Base-by-base conservation (phyloP, 2,797 vertebrate genomes). In the Myripristis murdjan region DNA sequence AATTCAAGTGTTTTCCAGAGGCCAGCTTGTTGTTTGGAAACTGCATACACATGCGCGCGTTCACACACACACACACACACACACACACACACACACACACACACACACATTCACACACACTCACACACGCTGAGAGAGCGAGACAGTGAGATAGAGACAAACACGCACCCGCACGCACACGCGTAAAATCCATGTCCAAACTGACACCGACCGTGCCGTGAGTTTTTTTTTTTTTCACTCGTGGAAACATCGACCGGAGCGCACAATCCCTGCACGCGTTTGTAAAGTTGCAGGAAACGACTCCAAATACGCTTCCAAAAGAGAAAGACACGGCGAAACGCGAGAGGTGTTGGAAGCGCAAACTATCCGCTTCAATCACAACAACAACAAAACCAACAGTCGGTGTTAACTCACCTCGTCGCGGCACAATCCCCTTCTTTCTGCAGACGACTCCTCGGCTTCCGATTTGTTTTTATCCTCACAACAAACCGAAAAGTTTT, bases 401-500 rank as follows among this genome's bases (percentile, higher is more conserved):
- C 57, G 6, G 72, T 61, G 63, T 71, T 77, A 85, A n/a, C 90
- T 89, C 85, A 91, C 90, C 70, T 85, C 85, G 75, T 65, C 44
- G 78, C 47, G 74, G 73, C 5, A 71, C 12, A 87, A 82, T 88
- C 88, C 87, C 73, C 71, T 47, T 75, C 81, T 84, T 51, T n/a
- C 64, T 66, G 54, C 64, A 82, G 66, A 77, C 75, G 72, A 79
- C 55, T 84, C 73, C 72, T 80, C 59, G 61, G 62, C 84, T 89
- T 84, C 83, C 84, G 83, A 75, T 75, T 49, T 15, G 83, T 86
- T 84, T 86, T 91, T 92, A 91, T 92, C 90, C 90, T 88, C 69
- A 86, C 87, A 90, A 91, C 85, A 87, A 88, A 85, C 73, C 75
- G 77, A 85, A 91, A 91, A 89, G 56, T 91, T 92, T 90, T 90